Evolutionary conservation across 2,888 invertebrate genomes (phyloP).

Genomic region (Acleris cristana): DNA sequence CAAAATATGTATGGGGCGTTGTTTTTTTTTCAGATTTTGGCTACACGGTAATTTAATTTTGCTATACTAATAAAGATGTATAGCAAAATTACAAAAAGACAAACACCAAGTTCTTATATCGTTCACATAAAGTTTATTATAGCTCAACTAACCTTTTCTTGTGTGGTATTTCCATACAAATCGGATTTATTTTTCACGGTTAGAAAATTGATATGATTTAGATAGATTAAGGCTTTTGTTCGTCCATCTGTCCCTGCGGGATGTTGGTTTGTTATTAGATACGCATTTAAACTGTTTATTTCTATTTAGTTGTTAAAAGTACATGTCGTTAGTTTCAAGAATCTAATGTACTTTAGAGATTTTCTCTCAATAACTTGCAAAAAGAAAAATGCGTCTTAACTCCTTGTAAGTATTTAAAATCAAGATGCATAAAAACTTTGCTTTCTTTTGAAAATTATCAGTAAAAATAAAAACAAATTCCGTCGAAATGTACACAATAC

Average conservation of each 20-base stretch:
- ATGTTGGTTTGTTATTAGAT: neutral
- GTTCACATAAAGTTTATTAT: too few species aligned
- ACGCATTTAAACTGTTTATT: neutral
- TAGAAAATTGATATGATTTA: conserved; percentile 2
- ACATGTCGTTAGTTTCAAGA: neutral
- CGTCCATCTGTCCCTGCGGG: neutral
- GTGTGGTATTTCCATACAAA: too few species aligned
- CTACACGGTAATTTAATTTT: neutral
- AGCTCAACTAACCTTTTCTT: too few species aligned
- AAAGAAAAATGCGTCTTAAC: too few species aligned
- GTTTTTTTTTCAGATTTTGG: neutral
- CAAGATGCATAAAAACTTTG: too few species aligned
- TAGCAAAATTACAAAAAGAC: too few species aligned
- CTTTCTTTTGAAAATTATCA: too few species aligned
- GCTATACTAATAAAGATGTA: conserved; percentile 3
- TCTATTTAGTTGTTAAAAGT: neutral
- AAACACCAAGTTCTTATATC: too few species aligned
- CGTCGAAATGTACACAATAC: too few species aligned
- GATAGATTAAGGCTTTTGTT: conserved; percentile 11
- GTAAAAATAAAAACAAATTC: too few species aligned
- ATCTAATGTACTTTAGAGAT: neutral
- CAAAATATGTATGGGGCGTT: neutral
- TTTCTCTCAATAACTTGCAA: too few species aligned
- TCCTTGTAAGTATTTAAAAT: too few species aligned
- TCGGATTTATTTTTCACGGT: conserved; percentile 2